Evolutionary conservation across 2,113 vertebrate species (phyloP).

Genomic region (Formicarius rufipectus): DNA sequence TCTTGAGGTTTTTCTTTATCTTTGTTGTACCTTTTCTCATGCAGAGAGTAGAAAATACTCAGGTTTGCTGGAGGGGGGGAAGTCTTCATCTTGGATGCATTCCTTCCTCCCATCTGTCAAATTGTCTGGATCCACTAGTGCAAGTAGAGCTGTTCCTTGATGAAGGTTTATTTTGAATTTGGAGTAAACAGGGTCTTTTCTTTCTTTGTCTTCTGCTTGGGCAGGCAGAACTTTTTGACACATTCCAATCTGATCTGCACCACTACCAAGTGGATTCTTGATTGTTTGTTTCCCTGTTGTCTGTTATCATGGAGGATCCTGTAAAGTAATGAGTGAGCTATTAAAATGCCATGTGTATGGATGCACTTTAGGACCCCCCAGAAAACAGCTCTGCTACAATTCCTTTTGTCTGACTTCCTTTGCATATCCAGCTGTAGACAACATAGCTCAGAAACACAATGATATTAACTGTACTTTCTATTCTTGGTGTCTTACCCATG

Average conservation of each 20-base stretch:
- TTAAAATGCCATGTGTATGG: neutral
- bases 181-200: neutral
- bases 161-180: neutral
- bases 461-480: neutral
- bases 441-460: neutral
- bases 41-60: neutral
- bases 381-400: neutral
- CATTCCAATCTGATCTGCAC: neutral
- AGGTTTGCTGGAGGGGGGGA: rapidly evolving
- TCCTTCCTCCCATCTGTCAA: neutral
- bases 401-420: neutral
- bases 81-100: neutral
- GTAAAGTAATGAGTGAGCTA: neutral
- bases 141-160: neutral
- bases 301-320: neutral
- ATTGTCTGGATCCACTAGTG: neutral
- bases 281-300: neutral
- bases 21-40: neutral
- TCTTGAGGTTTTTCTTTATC: neutral
- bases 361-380: neutral
- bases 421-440: neutral
- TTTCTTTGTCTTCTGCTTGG: neutral
- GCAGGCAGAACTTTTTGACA: neutral
- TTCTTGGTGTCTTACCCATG: neutral
- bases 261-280: neutral